Base-by-base conservation (phyloP, 2,888 invertebrate genomes). In the Diaprepes abbreviatus region DNA sequence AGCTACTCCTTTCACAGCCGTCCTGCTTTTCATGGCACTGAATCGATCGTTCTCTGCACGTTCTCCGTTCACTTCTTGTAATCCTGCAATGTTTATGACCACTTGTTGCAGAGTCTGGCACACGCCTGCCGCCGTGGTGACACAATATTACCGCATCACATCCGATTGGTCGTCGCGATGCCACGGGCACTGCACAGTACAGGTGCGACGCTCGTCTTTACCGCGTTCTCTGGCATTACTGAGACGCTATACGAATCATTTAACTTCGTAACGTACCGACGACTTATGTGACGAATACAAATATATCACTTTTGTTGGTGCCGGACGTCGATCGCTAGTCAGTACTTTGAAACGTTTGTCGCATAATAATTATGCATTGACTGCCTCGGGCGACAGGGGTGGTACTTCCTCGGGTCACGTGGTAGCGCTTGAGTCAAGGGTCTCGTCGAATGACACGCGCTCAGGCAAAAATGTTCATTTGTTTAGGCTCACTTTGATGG, bases 11-110 rank as follows among this genome's bases (percentile, higher is more conserved):
- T 77, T 78, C 58, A 76, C 78, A 17, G 62, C 57, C 64, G 80
- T 75, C 72, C 84, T 79, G 76, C 82, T 84, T 79, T 83, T 84
- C 84, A 84, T 83, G 75, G 78, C 78, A 67, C 73, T 70, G 24
- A 43, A 43, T 10, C 24, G 12, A 14, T n/a, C n/a, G n/a, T n/a
- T 48, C 12, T 48, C 50, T 6, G 14, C 14, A 14, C 55, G 24
- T 3, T 24, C 28, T 50, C 48, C 48, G 28, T 50, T 50, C 55
- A 36, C 40, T 66, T 59, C 66, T 50, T 66, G 28, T 59, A 45
- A 36, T 57, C 55, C 55, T 38, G 54, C 48, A 50, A 43, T 52
- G 40, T n/a, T n/a, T 21, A 38, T 6, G 31, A 66, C 66, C 67
- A 68, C 62, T 68, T 62, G 62, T 62, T 62, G 28, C 36, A 63